Percentiles rank a stretch among this genome's conserved stretches.
These are phyloP conservation scores for Forbesichthys agassizii DNA, from an alignment of 2,113 vertebrate genomes.

Conservation along the genomic window DNA sequence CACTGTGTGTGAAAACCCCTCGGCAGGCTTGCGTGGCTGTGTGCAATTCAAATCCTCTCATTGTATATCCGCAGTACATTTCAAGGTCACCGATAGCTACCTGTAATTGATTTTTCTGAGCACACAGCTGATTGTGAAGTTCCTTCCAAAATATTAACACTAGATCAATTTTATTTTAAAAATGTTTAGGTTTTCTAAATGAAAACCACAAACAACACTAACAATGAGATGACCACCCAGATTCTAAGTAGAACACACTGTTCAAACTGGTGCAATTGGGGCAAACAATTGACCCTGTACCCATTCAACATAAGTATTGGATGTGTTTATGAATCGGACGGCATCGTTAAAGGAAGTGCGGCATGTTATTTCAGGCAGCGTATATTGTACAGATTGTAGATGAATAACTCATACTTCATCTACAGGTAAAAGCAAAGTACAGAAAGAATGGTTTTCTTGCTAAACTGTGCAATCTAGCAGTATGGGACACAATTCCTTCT, in stretches of 20 bases:
- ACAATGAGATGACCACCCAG: slow-evolving; percentile 35
- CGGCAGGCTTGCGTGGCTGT: slow-evolving; percentile 47
- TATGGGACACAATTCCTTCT: slow-evolving; percentile 35
- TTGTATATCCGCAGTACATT: slow-evolving; percentile 66
- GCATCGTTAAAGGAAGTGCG: background rate
- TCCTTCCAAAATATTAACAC: slow-evolving; percentile 54
- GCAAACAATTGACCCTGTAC: slow-evolving; percentile 12
- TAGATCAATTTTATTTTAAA: slow-evolving; percentile 42
- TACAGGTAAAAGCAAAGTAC: slow-evolving; percentile 24
- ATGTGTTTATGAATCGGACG: slow-evolving; percentile 10
- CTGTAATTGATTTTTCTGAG: slow-evolving; percentile 75
- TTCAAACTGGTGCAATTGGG: background rate
- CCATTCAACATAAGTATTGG: background rate
- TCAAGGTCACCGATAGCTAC: slow-evolving; percentile 69
- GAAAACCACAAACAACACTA: slow-evolving; percentile 17
- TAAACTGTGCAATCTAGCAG: slow-evolving; percentile 45
- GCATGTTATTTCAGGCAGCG: slow-evolving; percentile 34
- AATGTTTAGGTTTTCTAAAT: slow-evolving; percentile 14
- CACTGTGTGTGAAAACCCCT: slow-evolving; percentile 47
- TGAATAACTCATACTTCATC: slow-evolving; percentile 26
- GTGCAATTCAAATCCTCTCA: slow-evolving; percentile 66
- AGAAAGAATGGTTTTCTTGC: slow-evolving; percentile 19
- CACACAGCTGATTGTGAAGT: slow-evolving; percentile 55
- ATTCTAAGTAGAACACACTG: slow-evolving; percentile 19
- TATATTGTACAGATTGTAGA: slow-evolving; percentile 45